Conservation (phyloP, 2,113 vertebrate genomes). For the Cebus imitator region DNA sequence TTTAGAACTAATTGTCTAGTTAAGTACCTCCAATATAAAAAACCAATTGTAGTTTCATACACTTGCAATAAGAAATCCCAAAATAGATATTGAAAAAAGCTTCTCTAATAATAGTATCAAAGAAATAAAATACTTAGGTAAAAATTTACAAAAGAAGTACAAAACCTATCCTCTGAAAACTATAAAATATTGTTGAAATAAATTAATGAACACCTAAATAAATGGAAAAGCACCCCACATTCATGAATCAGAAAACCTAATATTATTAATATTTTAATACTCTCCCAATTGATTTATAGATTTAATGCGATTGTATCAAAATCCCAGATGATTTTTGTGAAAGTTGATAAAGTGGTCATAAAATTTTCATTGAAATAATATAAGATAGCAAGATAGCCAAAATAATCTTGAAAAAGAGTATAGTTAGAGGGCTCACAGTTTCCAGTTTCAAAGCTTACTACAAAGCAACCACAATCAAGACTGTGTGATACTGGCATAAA, state of each 20-base stretch:
- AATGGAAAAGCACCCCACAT: background rate
- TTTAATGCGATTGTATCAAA: background rate
- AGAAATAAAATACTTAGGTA: background rate
- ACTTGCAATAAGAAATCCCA: background rate
- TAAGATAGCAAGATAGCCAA: background rate
- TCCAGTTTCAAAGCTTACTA: background rate
- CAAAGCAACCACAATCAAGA: background rate
- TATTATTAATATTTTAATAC: background rate
- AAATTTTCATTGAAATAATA: background rate
- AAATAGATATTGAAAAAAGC: background rate
- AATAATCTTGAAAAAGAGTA: slow-evolving; percentile 2
- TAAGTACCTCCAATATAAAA: background rate
- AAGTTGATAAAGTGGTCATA: background rate
- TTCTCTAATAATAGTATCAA: background rate
- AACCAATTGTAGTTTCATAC: background rate
- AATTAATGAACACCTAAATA: background rate
- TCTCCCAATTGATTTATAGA: background rate
- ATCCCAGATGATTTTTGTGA: background rate
- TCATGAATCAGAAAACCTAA: background rate
- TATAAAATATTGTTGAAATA: background rate
- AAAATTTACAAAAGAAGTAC: background rate
- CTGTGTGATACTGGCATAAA: background rate
- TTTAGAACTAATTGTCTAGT: background rate
- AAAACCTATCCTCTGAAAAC: background rate
- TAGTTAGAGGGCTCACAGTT: background rate